phyloP scores from a whole-genome alignment of 2,888 invertebrate genomes.

The Hypolimnas misippus region DNA sequence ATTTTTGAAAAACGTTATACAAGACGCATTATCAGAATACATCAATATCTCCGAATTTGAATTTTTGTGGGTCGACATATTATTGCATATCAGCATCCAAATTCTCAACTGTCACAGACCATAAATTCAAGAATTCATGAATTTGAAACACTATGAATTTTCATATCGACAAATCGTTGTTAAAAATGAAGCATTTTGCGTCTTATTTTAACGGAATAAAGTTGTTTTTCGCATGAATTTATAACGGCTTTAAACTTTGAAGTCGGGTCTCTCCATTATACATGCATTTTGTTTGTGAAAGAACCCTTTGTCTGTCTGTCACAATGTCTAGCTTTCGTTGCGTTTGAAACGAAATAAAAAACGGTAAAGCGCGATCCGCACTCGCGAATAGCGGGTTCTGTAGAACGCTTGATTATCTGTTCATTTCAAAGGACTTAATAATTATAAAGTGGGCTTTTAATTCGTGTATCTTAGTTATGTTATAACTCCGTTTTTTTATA shows the following conservation, averaged over 20 bases:
- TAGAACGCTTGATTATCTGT: too few relatives aligned
- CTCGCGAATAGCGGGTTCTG: too few relatives aligned
- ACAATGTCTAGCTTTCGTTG: not conserved
- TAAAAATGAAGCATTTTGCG: not conserved
- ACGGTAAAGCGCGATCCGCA: too few relatives aligned
- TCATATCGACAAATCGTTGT: not conserved
- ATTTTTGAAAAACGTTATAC: too few relatives aligned
- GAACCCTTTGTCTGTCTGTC: not conserved
- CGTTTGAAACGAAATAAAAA: constrained; percentile 7
- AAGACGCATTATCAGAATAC: too few relatives aligned
- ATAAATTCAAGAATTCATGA: not conserved
- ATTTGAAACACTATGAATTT: not conserved
- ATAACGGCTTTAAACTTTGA: not conserved
- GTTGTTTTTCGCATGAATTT: not conserved
- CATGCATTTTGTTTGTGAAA: constrained; percentile 7
- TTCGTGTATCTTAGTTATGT: too few relatives aligned
- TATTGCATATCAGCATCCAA: not conserved
- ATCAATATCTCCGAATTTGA: too few relatives aligned
- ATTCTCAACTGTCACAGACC: not conserved
- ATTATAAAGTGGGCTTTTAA: too few relatives aligned
- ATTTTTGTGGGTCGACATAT: too few relatives aligned
- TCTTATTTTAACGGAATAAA: not conserved
- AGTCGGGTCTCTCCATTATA: not conserved
- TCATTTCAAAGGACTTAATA: too few relatives aligned
- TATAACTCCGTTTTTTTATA: too few relatives aligned